Conservation (phyloP, 2,797 vertebrate species). For the Monodelphis domestica region DNA sequence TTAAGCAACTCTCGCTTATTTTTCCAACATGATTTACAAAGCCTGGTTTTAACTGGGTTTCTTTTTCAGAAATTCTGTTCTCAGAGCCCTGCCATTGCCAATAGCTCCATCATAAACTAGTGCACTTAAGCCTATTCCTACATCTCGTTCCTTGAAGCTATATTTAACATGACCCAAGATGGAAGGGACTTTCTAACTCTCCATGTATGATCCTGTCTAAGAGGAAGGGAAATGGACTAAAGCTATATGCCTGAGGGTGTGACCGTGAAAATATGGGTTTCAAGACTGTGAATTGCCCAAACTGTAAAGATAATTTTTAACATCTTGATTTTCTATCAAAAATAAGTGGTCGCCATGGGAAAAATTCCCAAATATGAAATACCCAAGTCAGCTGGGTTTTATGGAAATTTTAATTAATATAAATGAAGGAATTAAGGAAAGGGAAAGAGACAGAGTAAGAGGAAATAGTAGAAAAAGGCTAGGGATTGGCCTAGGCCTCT, state of each 20-base stretch:
- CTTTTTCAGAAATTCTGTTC: conserved; percentile 3
- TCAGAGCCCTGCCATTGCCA: neutral
- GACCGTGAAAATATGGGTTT: too few relatives aligned
- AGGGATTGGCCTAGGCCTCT: too few relatives aligned
- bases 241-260: neutral
- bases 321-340: too few relatives aligned
- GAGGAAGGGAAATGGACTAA: neutral
- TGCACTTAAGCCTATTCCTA: neutral
- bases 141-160: neutral
- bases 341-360: too few relatives aligned
- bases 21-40: neutral
- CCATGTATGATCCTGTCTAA: neutral
- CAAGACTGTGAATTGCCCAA: too few relatives aligned
- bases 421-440: too few relatives aligned
- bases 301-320: too few relatives aligned
- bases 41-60: neutral
- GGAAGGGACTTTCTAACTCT: neutral
- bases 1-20: neutral
- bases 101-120: neutral
- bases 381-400: too few relatives aligned
- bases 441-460: too few relatives aligned
- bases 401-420: too few relatives aligned
- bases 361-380: too few relatives aligned
- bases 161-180: neutral
- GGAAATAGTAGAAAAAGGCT: too few relatives aligned